Conservation (phyloP, 1,140 invertebrate species). For the Pseudachorutes palmiensis region DNA sequence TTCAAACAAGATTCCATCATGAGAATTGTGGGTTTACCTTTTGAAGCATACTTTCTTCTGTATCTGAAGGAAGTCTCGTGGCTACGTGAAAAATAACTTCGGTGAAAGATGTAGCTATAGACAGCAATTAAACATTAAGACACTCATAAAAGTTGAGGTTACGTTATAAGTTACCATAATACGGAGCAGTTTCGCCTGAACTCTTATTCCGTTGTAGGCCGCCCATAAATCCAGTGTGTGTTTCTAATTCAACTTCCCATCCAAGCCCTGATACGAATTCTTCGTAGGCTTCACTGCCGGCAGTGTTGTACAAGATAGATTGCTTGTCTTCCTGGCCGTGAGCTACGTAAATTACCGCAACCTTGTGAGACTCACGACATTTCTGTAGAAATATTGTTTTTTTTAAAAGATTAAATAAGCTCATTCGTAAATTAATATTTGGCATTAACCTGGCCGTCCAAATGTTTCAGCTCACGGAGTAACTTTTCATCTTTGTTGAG, state of each 20-base stretch:
- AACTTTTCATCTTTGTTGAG: conserved; percentile 83
- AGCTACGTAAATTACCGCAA: conserved; percentile 96
- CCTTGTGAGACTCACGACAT: conserved; percentile 94
- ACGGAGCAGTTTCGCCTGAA: conserved; percentile 86
- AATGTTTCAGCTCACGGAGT: conserved; percentile 79
- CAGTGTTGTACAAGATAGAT: conserved; percentile 72
- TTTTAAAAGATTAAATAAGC: conserved; percentile 10
- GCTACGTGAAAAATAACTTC: conserved; percentile 82
- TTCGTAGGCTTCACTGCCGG: conserved; percentile 86
- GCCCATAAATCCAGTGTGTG: conserved; percentile 91
- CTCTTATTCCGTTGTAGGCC: conserved; percentile 84
- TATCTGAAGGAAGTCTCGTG: conserved; percentile 88
- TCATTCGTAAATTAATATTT: conserved; percentile 24
- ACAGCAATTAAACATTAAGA: neutral
- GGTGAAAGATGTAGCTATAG: conserved; percentile 74
- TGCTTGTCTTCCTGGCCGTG: conserved; percentile 94
- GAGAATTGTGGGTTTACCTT: conserved; percentile 77
- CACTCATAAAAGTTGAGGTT: neutral
- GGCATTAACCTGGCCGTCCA: conserved; percentile 69
- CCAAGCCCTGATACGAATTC: conserved; percentile 79
- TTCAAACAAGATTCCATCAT: conserved; percentile 93
- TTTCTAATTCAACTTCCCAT: conserved; percentile 64
- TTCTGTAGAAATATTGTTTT: conserved; percentile 45
- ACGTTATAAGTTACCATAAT: conserved; percentile 50
- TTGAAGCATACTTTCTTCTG: conserved; percentile 73